A percentile compares a stretch with the other conserved stretches of the same genome.
Conservation (phyloP, 2,888 invertebrate genomes). For the Serripes groenlandicus region DNA sequence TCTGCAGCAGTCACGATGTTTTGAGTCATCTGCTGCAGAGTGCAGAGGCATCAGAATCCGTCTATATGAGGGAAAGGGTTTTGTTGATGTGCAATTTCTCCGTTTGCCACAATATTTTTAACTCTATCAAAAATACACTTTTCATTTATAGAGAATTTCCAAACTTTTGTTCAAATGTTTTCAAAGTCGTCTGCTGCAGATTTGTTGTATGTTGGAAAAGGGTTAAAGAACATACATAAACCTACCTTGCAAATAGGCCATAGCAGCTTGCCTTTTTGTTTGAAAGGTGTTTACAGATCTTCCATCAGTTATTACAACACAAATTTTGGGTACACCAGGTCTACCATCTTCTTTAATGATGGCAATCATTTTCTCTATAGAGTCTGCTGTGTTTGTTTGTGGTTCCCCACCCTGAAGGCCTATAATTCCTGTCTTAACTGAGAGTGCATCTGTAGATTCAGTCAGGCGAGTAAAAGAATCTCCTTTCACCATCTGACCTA, state of each 20-base stretch:
- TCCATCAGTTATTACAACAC: slow-evolving; percentile 37
- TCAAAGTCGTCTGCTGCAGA: neutral
- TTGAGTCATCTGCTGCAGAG: too few relatives aligned
- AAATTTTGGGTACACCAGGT: slow-evolving; percentile 22
- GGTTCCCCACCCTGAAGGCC: slow-evolving; percentile 15
- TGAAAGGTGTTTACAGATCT: slow-evolving; percentile 36
- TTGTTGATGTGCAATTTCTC: too few relatives aligned
- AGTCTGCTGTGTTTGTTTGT: slow-evolving; percentile 20
- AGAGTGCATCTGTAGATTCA: neutral
- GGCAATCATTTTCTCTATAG: slow-evolving; percentile 6
- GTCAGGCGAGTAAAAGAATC: slow-evolving; percentile 2
- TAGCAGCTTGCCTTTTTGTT: slow-evolving; percentile 18
- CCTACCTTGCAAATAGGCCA: slow-evolving; percentile 10
- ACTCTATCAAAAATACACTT: too few relatives aligned
- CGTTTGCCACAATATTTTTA: too few relatives aligned
- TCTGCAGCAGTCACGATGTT: too few relatives aligned
- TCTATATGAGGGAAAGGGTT: too few relatives aligned
- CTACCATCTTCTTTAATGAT: slow-evolving; percentile 33
- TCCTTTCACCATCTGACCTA: slow-evolving; percentile 14
- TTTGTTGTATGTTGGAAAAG: neutral
- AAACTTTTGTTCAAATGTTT: neutral
- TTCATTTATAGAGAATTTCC: too few relatives aligned
- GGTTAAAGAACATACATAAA: too few relatives aligned
- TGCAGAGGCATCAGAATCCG: too few relatives aligned
- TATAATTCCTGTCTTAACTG: slow-evolving; percentile 19